Evolutionary conservation across 92 coral and sea anemone species (phyloP), one percentile per base, ranked within the genome.

Genomic region (Ricordea florida): DNA sequence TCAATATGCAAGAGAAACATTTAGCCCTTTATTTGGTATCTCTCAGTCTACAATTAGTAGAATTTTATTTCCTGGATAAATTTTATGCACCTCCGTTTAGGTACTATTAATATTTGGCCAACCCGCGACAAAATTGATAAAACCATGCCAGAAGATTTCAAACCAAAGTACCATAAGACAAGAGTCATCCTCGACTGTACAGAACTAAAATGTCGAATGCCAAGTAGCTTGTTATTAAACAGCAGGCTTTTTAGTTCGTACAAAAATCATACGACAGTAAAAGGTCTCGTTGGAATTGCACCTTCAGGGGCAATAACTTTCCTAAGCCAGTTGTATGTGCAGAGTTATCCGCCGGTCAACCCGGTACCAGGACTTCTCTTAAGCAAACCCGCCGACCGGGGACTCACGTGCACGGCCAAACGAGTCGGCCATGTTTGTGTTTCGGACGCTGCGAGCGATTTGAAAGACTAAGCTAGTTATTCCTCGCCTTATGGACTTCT

Each of bases 111-210:
- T 1, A 26, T 73, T 15, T 59, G 80, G 82, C 82, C 82, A 45
- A 45, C 82, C 3, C 64, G 34, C 15, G 50, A 55, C 3, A 58
- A 15, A 40, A 55, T 64, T 14, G 22, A 65, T 6, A n/a, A 63
- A 33, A 77, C 76, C 24, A 77, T 77, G 86, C 81, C 81, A 17
- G 66, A 25, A 41, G 80, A 38, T 57, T 80, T 70, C 62, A 80
- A 80, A 42, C 49, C 61, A 26, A 72, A 59, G 44, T 71, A 60
- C 36, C 73, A 63, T 26, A 34, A 49, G 25, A 79, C 79, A 33
- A 35, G 72, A 22, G 25, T 64, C 28, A 67, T 67, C 13, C 16
- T 67, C 27, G 81, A 62, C 62, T 75, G 81, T 64, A 75, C 81
- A 32, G 62, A 75, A 43, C 47, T 62, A 15, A 61, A 38, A 33